Evolutionary conservation across 2,888 invertebrate species (phyloP).

Genomic region (Horisme vitalbata): DNA sequence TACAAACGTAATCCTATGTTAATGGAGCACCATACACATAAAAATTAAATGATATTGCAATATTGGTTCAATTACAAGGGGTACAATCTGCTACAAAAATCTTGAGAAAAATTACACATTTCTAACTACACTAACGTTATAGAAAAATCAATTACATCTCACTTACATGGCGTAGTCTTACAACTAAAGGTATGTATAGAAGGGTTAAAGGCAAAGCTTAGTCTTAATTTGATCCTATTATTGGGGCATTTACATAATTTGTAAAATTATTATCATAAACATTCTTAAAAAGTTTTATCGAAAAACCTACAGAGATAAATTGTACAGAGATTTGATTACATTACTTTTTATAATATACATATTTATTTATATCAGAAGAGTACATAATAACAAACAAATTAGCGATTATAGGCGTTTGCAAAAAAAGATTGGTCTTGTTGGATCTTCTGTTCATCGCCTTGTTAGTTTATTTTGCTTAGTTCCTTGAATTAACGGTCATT

Average conservation of each 20-base stretch:
- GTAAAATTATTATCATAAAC: conserved; percentile 3
- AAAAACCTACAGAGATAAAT: conserved; percentile 14
- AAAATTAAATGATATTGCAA: conserved; percentile 68
- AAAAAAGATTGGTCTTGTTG: no score
- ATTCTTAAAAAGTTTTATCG: conserved; percentile 10
- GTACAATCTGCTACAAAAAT: conserved; percentile 22
- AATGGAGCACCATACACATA: conserved; percentile 79
- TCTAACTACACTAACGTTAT: conserved; percentile 31
- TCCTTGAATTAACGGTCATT: no score
- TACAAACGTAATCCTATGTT: conserved; percentile 74
- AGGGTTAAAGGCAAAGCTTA: conserved; percentile 65
- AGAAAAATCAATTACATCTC: conserved; percentile 55
- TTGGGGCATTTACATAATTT: conserved; percentile 44
- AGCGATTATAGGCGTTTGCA: not conserved
- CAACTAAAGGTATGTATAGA: conserved; percentile 56
- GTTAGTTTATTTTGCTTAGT: no score
- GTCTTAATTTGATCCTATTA: conserved; percentile 50
- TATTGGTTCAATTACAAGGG: conserved; percentile 43
- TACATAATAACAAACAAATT: no score
- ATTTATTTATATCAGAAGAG: not conserved
- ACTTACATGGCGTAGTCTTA: conserved; percentile 40
- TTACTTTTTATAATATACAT: not conserved
- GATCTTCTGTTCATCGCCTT: no score
- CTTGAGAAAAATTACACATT: not conserved
- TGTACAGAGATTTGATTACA: conserved; percentile 16